Evolutionary conservation across 1,140 invertebrate species (phyloP).

Genomic region (Caerostris darwini): DNA sequence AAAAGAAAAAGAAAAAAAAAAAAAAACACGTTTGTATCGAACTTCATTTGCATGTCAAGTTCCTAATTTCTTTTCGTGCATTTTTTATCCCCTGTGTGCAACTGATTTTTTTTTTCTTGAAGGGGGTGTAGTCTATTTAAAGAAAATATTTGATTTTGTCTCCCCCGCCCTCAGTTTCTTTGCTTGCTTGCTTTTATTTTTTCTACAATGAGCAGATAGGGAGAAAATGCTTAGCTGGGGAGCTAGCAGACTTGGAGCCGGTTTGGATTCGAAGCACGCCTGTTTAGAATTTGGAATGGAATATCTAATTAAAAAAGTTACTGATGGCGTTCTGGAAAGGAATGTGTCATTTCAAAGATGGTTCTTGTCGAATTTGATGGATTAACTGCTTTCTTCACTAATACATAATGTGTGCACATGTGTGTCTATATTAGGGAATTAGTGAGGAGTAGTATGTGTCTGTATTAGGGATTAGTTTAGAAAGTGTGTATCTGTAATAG

Average conservation of each 20-base stretch:
- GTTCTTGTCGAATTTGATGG: too few relatives aligned
- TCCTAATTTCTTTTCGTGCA: neutral
- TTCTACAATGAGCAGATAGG: neutral
- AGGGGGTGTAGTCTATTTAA: neutral
- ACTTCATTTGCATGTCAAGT: conserved; percentile 45
- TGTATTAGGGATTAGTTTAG: too few relatives aligned
- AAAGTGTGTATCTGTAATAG: too few relatives aligned
- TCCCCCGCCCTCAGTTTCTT: neutral
- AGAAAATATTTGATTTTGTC: neutral
- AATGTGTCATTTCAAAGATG: neutral
- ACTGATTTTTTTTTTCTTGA: neutral
- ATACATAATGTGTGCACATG: too few relatives aligned
- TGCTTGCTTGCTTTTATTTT: too few relatives aligned
- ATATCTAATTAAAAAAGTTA: neutral
- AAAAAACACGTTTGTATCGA: too few relatives aligned
- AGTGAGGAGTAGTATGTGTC: too few relatives aligned
- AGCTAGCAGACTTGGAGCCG: too few relatives aligned
- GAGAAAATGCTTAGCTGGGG: neutral
- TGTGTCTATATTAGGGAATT: too few relatives aligned
- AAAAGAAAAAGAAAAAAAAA: neutral
- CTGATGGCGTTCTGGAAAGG: neutral
- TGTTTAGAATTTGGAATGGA: neutral
- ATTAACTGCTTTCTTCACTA: too few relatives aligned
- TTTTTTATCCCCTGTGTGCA: neutral
- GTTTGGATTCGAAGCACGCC: neutral